Evolutionary conservation across 1,140 invertebrate species (phyloP), one percentile per base, ranked within the genome.

Genomic region (Brachionus sp.): DNA sequence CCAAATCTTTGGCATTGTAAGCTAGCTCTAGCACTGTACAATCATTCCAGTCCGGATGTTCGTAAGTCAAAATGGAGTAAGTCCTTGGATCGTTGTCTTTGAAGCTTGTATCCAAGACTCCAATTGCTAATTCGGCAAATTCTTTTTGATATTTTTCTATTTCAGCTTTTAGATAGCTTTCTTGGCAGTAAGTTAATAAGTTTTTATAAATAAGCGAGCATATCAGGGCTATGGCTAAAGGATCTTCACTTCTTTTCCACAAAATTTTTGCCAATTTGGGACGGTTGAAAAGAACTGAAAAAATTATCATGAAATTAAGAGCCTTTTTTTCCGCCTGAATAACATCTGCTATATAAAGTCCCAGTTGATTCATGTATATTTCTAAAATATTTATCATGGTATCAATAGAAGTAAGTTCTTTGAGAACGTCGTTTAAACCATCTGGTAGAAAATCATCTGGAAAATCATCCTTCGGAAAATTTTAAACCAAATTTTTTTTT

Each of bases 181-280:
- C 86, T 9, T 66, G 62, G 1, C 85, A 85, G 80, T 85, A 86
- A 16, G 80, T 25, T 3, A 84, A 62, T 29, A 88, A 44, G 4
- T 85, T 84, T 35, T 85, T 84, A 6, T 84, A 86, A 10, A 87
- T 84, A 84, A 87, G 85, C 1, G 86, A 86, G 12, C 87, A 73
- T 9, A 90, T 86, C 0, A 90, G 85, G 35, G 89, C 89, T 23
- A 90, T 83, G 33, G 89, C 88, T 23, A 90, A 88, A 1, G 90
- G 90, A 73, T 90, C 88, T 80, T 89, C 88, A 19, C 87, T 86
- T 57, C 86, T 85, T 83, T 88, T 88, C 89, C 89, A 90, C 19
- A 90, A 83, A 12, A 88, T 85, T 77, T 89, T 89, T 1, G 88
- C 88, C 33, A 90, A 83, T 70, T 88, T 86, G 5, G 85, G 85